Conservation (phyloP, 2,888 invertebrate species). For the Atrina japonica region DNA sequence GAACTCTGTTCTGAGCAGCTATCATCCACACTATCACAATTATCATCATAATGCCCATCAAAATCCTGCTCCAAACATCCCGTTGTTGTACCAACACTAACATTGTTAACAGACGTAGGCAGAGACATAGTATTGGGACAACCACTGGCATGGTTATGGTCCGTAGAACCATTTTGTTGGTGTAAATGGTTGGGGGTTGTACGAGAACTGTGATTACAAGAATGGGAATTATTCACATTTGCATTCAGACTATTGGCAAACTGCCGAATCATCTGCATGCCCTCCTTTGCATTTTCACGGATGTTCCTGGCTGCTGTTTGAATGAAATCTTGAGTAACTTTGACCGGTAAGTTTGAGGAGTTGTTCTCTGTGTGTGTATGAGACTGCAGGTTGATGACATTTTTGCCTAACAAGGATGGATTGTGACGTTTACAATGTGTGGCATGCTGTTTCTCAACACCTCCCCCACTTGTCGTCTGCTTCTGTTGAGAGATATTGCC, state of each 20-base stretch:
- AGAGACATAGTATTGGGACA: slow-evolving; percentile 60
- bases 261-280: slow-evolving; percentile 56
- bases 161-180: slow-evolving; percentile 22
- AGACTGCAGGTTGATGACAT: slow-evolving; percentile 56
- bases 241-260: slow-evolving; percentile 55
- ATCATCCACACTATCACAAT: slow-evolving; percentile 79
- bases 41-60: slow-evolving; percentile 75
- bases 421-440: slow-evolving; percentile 62
- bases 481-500: slow-evolving; percentile 62
- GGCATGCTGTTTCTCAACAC: slow-evolving; percentile 43
- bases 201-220: slow-evolving; percentile 43
- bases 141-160: slow-evolving; percentile 36
- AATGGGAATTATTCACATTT: slow-evolving; percentile 48
- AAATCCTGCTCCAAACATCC: slow-evolving; percentile 75
- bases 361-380: slow-evolving; percentile 58
- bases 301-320: slow-evolving; percentile 50
- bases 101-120: slow-evolving; percentile 70
- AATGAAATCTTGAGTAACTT: slow-evolving; percentile 53
- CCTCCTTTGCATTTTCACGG: slow-evolving; percentile 50
- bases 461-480: slow-evolving; percentile 17
- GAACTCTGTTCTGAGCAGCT: slow-evolving; percentile 82
- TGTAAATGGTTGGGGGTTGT: slow-evolving; percentile 37
- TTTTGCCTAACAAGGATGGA: slow-evolving; percentile 24
- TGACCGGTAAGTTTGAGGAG: slow-evolving; percentile 36
- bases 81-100: slow-evolving; percentile 73